Evolutionary conservation across 2,888 invertebrate genomes (phyloP).

Genomic region (Amphipyra tragopoginis): DNA sequence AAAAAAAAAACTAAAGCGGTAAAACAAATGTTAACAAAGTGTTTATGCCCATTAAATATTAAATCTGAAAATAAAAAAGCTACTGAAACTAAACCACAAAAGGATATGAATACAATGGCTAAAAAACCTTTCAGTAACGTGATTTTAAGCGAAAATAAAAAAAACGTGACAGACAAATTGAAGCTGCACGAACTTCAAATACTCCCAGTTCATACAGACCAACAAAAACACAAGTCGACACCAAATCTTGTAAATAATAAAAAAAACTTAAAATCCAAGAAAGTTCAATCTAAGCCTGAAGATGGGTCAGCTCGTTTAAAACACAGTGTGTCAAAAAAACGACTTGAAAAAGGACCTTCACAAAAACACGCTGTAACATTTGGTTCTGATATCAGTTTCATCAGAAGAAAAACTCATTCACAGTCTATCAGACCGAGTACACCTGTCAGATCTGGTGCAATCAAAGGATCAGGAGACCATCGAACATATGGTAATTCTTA

Average conservation of each 20-base stretch:
- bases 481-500: slow-evolving; percentile 1
- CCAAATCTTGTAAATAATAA: slow-evolving; percentile 12
- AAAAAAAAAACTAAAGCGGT: not conserved
- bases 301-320: slow-evolving; percentile 10
- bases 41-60: slow-evolving; percentile 4
- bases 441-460: no score
- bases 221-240: slow-evolving; percentile 11
- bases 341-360: slow-evolving; percentile 1
- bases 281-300: slow-evolving; percentile 19
- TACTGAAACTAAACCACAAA: not conserved
- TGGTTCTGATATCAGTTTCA: slow-evolving; percentile 27
- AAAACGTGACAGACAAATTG: not conserved
- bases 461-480: slow-evolving; percentile 6
- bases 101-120: not conserved
- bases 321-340: not conserved
- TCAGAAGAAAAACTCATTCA: not conserved
- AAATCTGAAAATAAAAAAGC: not conserved
- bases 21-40: slow-evolving; percentile 1
- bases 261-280: not conserved
- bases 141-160: not conserved
- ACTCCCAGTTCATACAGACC: not conserved
- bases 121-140: not conserved
- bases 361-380: slow-evolving; percentile 34
- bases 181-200: not conserved
- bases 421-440: no score